Evolutionary conservation across 1,140 invertebrate genomes (phyloP), one percentile per base, ranked within the genome.

Genomic region (Aplysia californica): DNA sequence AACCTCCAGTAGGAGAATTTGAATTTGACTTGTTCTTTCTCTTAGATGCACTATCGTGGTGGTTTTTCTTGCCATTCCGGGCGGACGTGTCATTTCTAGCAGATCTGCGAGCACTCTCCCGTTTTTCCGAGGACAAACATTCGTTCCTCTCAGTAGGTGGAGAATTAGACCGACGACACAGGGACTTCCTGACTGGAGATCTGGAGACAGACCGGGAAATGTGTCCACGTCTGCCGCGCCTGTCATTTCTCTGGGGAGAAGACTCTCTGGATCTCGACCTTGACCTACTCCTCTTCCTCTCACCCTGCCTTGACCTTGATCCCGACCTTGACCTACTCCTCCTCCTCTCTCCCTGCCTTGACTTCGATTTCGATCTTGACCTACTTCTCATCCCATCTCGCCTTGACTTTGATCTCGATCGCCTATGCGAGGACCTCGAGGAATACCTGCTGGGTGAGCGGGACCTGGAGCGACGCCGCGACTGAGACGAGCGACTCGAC

Each of bases 321-420:
- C 73, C 66, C 50, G 71, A 79, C 36, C 73, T 80, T 35, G 66
- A 66, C 26, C 66, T 64, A n/a, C 64, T 50, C n/a, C 18, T 41
- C 20, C 21, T 69, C 21, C 23, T 38, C 36, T 36, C 44, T 61
- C 76, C 79, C 31, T 41, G 39, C 68, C 75, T 76, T 65, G 82
- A 84, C 23, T 75, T 75, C 58, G 79, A 82, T 36, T 77, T 81
- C 21, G 41, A 75, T 58, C 59, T 75, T 29, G 58, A 31, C 15
- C 61, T 39, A 20, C 4, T 10, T 20, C 58, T 18, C 15, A 21
- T 10, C 36, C 35, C 21, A 29, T 68, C 35, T 68, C 58, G 26
- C 61, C 29, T n/a, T 36, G 70, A 61, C 23, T 5, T 36, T 31
- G 55, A 74, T 31, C 6, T 64, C 31, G 38, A 31, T 23, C 23